Percentiles rank a stretch among this genome's conserved stretches.
Evolutionary conservation across 2,888 invertebrate genomes (phyloP).

Genomic region (Amphipyra tragopoginis): DNA sequence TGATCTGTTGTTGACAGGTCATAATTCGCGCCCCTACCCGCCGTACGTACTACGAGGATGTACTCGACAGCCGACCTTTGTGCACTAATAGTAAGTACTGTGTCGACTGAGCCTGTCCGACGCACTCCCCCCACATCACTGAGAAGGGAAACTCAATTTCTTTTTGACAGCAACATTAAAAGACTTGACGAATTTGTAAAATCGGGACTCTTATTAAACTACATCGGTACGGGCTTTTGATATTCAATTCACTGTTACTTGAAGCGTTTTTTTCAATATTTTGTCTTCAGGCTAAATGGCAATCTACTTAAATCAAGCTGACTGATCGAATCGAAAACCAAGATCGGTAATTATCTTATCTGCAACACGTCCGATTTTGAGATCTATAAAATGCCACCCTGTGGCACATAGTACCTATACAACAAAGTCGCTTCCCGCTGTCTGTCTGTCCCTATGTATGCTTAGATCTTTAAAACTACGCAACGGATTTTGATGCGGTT

Average conservation of each 20-base stretch:
- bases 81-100: constrained; percentile 80
- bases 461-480: no score
- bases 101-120: constrained; percentile 74
- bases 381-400: no score
- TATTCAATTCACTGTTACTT: neutral
- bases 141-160: constrained; percentile 80
- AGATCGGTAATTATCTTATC: no score
- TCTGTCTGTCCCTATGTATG: no score
- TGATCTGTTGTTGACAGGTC: constrained; percentile 80
- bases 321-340: no score
- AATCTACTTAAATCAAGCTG: no score
- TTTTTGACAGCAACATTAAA: constrained; percentile 80
- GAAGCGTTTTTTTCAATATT: neutral
- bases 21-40: constrained; percentile 80
- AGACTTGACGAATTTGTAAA: constrained; percentile 65
- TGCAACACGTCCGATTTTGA: no score
- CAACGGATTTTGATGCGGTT: no score
- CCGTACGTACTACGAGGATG: constrained; percentile 56
- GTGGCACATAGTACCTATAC: no score
- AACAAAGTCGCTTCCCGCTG: no score
- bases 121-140: constrained; percentile 72
- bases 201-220: constrained; percentile 32
- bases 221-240: constrained; percentile 9
- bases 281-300: neutral
- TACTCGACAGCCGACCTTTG: constrained; percentile 83